Evolutionary conservation across 2,113 vertebrate genomes (phyloP).

Genomic region (Pardalotus punctatus): DNA sequence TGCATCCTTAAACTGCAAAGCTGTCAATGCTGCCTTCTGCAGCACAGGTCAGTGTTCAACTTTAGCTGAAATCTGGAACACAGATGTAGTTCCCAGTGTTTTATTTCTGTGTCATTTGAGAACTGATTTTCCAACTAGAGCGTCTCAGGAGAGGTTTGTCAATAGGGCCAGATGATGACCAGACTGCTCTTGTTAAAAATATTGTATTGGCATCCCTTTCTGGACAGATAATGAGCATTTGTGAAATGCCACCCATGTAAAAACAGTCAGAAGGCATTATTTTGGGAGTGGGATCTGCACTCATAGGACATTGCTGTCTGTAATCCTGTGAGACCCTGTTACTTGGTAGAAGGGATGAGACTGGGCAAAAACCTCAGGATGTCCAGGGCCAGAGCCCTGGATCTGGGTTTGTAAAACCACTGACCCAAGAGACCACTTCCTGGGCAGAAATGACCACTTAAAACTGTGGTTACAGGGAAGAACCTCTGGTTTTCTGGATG

Average conservation of each 20-base stretch:
- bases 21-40: background rate
- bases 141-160: background rate
- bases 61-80: background rate
- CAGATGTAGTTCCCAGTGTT: background rate
- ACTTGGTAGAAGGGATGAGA: background rate
- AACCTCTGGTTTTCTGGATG: background rate
- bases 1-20: background rate
- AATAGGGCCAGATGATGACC: background rate
- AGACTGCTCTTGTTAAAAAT: background rate
- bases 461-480: background rate
- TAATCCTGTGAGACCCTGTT: background rate
- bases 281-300: background rate
- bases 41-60: background rate
- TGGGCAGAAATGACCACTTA: background rate
- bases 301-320: background rate
- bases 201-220: background rate
- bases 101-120: background rate
- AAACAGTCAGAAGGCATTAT: background rate
- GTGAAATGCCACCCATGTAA: background rate
- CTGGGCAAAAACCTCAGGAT: background rate
- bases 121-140: background rate
- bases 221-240: background rate
- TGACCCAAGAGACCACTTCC: background rate
- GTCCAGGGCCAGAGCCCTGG: background rate
- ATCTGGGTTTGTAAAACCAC: background rate